Evolutionary conservation across 2,797 vertebrate species (phyloP), one percentile per base, ranked within the genome.

Genomic region (Pangasius larnaudii): DNA sequence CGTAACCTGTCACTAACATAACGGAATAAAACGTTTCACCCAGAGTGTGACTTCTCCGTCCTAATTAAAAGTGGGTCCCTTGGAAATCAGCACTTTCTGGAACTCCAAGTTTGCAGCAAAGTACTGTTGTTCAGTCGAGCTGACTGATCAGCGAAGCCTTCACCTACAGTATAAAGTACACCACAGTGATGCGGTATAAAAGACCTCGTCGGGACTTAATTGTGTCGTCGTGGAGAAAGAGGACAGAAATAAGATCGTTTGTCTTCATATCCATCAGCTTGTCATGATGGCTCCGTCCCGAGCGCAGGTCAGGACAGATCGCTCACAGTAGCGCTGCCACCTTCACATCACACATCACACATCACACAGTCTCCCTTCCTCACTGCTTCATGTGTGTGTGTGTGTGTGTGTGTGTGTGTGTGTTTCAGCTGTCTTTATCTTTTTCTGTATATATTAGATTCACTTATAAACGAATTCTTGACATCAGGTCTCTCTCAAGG

Each of bases 61-160:
- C 87, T 90, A 87, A 91, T 91, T 91, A 91, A 91, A 91, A 88
- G 79, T 71, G 74, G 89, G 33, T 53, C n/a, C 33, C 53, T 58
- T 61, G 72, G 71, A 81, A 36, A 71, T 80, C 78, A 67, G 36
- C 65, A 61, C 8, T 59, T 36, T 61, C 56, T 27, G 2, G 9
- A 39, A 27, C 33, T 61, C 49, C 33, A 30, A 18, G 59, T 46
- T 9, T 6, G 4, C 30, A 0, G 7, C 49, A 19, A 58, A 24
- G 30, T 58, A 0, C 16, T 36, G 1, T 42, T n/a, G 81, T 53
- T 67, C 81, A 6, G 13, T 7, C 24, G 42, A 49, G 5, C n/a
- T 19, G 61, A 30, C 22, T 18, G 36, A 49, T 19, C 11, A 63
- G 24, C 1, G 56, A 16, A 42, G 78, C 74, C 39, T 5, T 16